Evolutionary conservation across 2,797 vertebrate genomes (phyloP), one percentile per base, ranked within the genome.

Genomic region (Anableps anableps): DNA sequence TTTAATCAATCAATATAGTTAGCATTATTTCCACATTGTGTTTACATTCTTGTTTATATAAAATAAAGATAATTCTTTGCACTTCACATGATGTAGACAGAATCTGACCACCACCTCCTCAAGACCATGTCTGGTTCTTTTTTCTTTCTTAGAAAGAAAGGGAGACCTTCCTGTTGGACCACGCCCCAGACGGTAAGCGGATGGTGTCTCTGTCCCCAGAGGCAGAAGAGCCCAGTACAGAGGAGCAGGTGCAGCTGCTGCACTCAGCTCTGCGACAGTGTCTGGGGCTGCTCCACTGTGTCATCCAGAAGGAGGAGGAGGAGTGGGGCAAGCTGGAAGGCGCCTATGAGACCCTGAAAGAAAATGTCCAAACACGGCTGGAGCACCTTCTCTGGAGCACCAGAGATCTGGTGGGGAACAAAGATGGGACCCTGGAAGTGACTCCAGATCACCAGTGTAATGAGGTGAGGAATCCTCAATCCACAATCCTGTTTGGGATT

Each of bases 231-330:
- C 81, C 89, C 19, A 92, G 89, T 82, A 19, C 87, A 0, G 92
- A 85, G 48, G 90, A 93, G 89, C 92, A 88, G 90, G 95, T 95
- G 86, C 91, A 89, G 80, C 64, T 89, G 58, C 88, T 96, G 80
- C 95, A 95, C 53, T 83, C 90, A 0, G 96, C 95, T 45, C 87
- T 96, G 89, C 93, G 91, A 4, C 92, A 94, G 80, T 96, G 96
- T 60, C 86, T 94, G 74, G 93, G 94, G 4, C 92, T 96, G 74
- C 88, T 96, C 62, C 94, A 95, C 89, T 90, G 87, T 78, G 78
- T 95, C 83, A 95, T 95, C 77, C 50, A 26, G 73, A 92, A 89
- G 73, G 96, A 96, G 81, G 92, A 93, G 70, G 95, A 96, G 87
- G 95, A 96, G 62, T 93, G 94, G 93, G 95, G 95, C 0, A 82